Conservation (phyloP, 2,888 invertebrate species). For the Diplolepis rosae region DNA sequence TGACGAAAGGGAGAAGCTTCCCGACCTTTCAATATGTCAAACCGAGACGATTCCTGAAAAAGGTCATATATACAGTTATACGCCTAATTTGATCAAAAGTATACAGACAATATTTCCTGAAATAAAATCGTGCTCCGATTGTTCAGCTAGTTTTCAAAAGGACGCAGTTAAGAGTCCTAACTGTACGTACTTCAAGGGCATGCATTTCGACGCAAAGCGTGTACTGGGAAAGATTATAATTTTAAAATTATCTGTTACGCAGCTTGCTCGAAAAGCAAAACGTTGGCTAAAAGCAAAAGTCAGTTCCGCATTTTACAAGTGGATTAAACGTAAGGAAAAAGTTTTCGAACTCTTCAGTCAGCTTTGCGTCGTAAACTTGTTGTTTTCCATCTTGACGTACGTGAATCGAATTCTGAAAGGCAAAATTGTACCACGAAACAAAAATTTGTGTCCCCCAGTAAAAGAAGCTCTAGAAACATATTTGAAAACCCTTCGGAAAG, state of each 20-base stretch:
- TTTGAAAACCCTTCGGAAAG: background rate
- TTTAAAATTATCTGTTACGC: background rate
- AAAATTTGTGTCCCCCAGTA: background rate
- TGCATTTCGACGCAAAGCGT: background rate
- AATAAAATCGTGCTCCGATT: background rate
- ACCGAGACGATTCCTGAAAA: background rate
- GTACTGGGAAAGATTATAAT: background rate
- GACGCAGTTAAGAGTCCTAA: background rate
- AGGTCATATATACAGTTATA: background rate
- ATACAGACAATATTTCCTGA: background rate
- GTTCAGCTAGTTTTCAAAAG: background rate
- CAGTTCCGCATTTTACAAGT: background rate
- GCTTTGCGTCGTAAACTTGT: background rate
- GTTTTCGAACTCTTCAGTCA: background rate
- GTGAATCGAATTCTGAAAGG: background rate
- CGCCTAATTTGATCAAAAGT: background rate
- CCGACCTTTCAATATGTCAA: background rate
- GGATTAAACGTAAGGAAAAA: background rate
- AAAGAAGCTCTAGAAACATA: background rate
- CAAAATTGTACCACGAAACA: background rate
- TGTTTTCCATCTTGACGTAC: background rate
- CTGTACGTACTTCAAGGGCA: background rate
- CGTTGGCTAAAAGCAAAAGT: background rate
- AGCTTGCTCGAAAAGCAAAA: background rate
- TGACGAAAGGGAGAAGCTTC: background rate